Evolutionary conservation across 2,888 invertebrate species (phyloP).

Genomic region (Notodonta ziczac): DNA sequence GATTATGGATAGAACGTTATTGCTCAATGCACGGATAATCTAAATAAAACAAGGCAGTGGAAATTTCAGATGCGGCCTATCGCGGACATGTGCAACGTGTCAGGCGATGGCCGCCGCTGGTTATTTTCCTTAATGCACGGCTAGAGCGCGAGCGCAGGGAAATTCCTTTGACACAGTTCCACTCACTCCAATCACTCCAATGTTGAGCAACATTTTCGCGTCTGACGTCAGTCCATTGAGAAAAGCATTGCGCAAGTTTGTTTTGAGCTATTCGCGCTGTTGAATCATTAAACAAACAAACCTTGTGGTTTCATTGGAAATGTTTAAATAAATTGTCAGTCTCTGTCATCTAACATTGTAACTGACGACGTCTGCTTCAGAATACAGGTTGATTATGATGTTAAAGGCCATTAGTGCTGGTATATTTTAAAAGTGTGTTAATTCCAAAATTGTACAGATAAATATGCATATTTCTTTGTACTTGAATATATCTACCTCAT

Average conservation of each 20-base stretch:
- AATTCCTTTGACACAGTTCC: constrained; percentile 48
- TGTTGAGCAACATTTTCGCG: neutral
- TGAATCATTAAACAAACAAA: neutral
- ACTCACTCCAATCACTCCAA: constrained; percentile 17
- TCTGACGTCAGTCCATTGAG: neutral
- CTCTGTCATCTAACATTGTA: no score
- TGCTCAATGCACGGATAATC: constrained; percentile 1
- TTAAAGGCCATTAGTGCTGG: neutral
- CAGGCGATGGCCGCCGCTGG: constrained; percentile 31
- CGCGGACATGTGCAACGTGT: constrained; percentile 11
- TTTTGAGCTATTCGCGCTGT: neutral
- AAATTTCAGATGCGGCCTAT: constrained; percentile 13
- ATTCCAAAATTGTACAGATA: neutral
- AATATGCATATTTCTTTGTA: no score
- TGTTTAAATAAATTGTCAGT: neutral
- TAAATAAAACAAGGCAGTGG: constrained; percentile 21
- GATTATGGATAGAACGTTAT: neutral
- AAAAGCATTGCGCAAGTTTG: constrained; percentile 2
- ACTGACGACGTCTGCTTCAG: neutral
- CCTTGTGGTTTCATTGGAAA: constrained; percentile 11
- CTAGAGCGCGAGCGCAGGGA: constrained; percentile 35
- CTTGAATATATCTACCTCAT: no score
- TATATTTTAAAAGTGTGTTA: neutral
- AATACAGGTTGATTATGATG: neutral
- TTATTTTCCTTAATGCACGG: constrained; percentile 52